phyloP scores from a whole-genome alignment of 1,140 invertebrate species.

The Danaus plexippus region DNA sequence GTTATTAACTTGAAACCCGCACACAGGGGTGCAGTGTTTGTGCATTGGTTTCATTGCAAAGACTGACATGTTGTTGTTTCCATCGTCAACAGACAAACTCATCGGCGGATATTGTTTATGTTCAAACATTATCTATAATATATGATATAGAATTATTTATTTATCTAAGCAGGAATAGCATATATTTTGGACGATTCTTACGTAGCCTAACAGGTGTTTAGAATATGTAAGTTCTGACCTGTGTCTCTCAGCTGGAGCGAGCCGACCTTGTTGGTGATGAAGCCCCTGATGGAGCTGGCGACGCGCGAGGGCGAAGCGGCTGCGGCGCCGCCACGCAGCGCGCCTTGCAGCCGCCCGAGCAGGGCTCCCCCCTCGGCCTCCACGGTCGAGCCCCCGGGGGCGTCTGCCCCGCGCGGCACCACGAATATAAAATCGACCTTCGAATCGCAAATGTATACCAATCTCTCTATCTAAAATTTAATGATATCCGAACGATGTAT shows the following conservation, averaged over 20 bases:
- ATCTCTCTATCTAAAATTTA: conserved; percentile 9
- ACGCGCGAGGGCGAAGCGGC: conserved; percentile 59
- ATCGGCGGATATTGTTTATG: too few species aligned
- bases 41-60: too few species aligned
- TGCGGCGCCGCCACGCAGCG: conserved; percentile 69
- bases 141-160: too few species aligned
- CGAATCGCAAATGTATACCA: conserved; percentile 17
- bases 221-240: conserved; percentile 34
- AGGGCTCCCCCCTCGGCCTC: conserved; percentile 69
- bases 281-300: conserved; percentile 59
- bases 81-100: neutral
- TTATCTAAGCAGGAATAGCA: too few species aligned
- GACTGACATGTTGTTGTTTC: too few species aligned
- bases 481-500: neutral
- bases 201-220: too few species aligned
- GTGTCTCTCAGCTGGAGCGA: conserved; percentile 61
- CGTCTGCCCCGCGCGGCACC: conserved; percentile 32
- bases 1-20: too few species aligned
- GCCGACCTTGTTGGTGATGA: conserved; percentile 58
- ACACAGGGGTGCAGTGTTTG: too few species aligned
- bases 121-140: too few species aligned
- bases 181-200: too few species aligned
- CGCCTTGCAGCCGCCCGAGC: conserved; percentile 67
- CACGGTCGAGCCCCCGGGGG: conserved; percentile 70
- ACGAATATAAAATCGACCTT: conserved; percentile 23